Percentiles rank a stretch among this genome's conserved stretches.
Evolutionary conservation across 2,888 invertebrate species (phyloP).

Genomic region (Cosmia pyralina): DNA sequence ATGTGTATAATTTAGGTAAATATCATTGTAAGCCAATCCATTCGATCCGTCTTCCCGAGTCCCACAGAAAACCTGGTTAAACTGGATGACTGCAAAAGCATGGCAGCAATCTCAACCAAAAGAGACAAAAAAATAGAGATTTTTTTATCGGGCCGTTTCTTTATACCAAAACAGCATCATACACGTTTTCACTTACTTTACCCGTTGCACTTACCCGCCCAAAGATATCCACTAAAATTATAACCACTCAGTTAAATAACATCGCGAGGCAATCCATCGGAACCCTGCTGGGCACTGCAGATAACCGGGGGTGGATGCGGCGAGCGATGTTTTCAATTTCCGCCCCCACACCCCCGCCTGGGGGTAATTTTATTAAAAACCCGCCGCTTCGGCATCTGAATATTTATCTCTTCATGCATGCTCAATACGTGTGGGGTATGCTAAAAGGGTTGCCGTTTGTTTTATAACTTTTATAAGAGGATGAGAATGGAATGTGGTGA

Average conservation of each 20-base stretch:
- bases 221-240: constrained; percentile 38
- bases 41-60: not conserved
- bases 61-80: not conserved
- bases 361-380: constrained; percentile 89
- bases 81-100: not conserved
- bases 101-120: not conserved
- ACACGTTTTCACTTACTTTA: not conserved
- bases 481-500: constrained; percentile 18
- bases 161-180: not conserved
- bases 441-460: constrained; percentile 62
- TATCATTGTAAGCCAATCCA: no score
- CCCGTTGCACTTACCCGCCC: not conserved
- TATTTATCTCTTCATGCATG: constrained; percentile 84
- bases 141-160: not conserved
- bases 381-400: constrained; percentile 78
- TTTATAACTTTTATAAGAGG: constrained; percentile 39
- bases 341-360: constrained; percentile 68
- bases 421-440: constrained; percentile 69
- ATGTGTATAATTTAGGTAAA: no score
- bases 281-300: constrained; percentile 64
- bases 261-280: constrained; percentile 54
- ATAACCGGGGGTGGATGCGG: constrained; percentile 83
- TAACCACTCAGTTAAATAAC: constrained; percentile 55
- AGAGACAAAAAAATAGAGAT: not conserved
- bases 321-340: constrained; percentile 85